Evolutionary conservation across 53 echinoderm and acorn worm genomes (phyloP).

Genomic region (Astropecten irregularis): DNA sequence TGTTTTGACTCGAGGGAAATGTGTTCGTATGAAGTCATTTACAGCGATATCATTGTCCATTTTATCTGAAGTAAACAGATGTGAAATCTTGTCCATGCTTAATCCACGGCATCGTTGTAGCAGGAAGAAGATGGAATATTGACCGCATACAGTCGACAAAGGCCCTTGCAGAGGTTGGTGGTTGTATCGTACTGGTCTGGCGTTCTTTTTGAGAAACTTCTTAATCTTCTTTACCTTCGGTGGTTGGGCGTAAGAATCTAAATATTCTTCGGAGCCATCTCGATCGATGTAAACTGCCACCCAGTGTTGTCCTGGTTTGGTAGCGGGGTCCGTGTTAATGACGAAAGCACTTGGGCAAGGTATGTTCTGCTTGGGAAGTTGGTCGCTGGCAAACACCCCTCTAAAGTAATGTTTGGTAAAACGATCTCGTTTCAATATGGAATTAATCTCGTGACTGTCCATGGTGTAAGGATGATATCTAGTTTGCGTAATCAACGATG

Average conservation of each 20-base stretch:
- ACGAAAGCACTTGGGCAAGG: constrained; percentile 42
- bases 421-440: not conserved
- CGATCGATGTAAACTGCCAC: too few relatives aligned
- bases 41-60: not conserved
- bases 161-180: not conserved
- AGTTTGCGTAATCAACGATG: not conserved
- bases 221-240: not conserved
- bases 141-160: not conserved
- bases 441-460: not conserved
- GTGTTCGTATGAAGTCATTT: too few relatives aligned
- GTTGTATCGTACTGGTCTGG: too few relatives aligned
- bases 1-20: too few relatives aligned
- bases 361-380: not conserved
- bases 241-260: not conserved
- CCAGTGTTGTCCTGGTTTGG: constrained; percentile 68
- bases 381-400: not conserved
- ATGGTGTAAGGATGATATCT: not conserved
- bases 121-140: not conserved
- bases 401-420: too few relatives aligned
- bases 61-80: not conserved
- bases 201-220: not conserved
- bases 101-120: too few relatives aligned
- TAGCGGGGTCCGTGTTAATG: constrained; percentile 54
- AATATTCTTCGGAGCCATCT: not conserved
- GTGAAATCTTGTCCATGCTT: not conserved